phyloP scores from a whole-genome alignment of 2,113 vertebrate species.

The Sigmodon hispidus region DNA sequence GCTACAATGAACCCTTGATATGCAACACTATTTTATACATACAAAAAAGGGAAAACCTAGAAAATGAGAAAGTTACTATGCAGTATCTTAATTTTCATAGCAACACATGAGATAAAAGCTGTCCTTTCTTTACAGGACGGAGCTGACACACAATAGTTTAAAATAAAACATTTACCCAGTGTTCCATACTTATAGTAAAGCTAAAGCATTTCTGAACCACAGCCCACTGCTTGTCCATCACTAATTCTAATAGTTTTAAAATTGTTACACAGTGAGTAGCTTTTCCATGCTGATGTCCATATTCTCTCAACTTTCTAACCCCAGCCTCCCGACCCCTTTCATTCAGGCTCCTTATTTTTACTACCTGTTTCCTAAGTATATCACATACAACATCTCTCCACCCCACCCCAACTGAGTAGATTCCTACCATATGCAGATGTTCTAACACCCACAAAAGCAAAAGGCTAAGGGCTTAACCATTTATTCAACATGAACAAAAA shows the following conservation, averaged over 20 bases:
- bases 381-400: neutral
- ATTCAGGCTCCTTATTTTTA: neutral
- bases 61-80: neutral
- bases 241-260: neutral
- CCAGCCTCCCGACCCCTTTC: neutral
- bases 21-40: neutral
- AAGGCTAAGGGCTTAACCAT: no score
- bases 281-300: neutral
- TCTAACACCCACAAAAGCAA: neutral
- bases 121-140: neutral
- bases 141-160: neutral
- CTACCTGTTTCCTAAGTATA: neutral
- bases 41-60: neutral
- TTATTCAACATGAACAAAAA: slow-evolving; percentile 36
- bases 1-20: neutral
- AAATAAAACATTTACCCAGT: neutral
- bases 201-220: slow-evolving; percentile 28
- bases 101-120: neutral
- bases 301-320: neutral
- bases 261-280: neutral
- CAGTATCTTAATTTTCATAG: neutral
- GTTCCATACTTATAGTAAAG: neutral
- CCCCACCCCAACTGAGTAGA: neutral
- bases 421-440: neutral
- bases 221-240: neutral